Evolutionary conservation across 2,797 vertebrate species (phyloP).

Genomic region (Spheniscus humboldti): DNA sequence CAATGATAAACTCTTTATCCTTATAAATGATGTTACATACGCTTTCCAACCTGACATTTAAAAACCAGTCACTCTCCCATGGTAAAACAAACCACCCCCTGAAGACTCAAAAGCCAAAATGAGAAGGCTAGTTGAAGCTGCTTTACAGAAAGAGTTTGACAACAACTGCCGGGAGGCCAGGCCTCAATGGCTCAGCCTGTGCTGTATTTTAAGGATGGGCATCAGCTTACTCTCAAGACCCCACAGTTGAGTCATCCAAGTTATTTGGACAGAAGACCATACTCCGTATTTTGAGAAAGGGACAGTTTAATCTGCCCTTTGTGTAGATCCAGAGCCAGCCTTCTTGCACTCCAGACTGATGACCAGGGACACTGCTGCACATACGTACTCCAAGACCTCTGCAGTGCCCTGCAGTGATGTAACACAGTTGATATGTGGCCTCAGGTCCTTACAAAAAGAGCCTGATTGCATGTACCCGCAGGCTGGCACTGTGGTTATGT

Average conservation of each 20-base stretch:
- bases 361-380: not conserved
- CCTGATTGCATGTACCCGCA: not conserved
- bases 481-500: fast-evolving
- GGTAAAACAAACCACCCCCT: not conserved
- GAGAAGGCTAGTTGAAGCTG: not conserved
- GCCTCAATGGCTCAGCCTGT: not conserved
- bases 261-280: not conserved
- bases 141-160: not conserved
- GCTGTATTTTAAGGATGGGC: not conserved
- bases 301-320: not conserved
- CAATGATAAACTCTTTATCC: not conserved
- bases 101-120: not conserved
- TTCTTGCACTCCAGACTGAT: not conserved
- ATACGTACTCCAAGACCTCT: not conserved
- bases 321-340: not conserved
- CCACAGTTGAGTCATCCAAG: fast-evolving
- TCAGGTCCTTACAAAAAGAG: not conserved
- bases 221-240: not conserved
- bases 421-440: fast-evolving
- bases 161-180: not conserved
- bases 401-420: not conserved
- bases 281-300: not conserved
- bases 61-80: fast-evolving
- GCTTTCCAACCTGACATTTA: not conserved
- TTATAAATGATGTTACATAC: fast-evolving